These are phyloP conservation scores for Athene noctua DNA, from an alignment of 2,113 vertebrate genomes.

Conservation along the genomic window DNA sequence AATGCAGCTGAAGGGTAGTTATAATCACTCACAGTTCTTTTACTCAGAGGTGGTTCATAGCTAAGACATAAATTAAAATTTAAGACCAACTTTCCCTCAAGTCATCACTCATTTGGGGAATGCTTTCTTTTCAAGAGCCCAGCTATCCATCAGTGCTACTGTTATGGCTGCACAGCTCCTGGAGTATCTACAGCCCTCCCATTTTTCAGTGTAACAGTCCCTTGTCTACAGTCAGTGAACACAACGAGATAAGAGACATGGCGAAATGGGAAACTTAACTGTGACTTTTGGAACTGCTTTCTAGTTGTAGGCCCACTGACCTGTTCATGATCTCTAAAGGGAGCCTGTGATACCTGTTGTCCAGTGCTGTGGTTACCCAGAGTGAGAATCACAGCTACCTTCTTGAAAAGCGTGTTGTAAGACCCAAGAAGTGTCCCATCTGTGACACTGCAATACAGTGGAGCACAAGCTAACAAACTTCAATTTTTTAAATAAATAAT, in stretches of 20 bases:
- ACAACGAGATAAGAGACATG: background rate
- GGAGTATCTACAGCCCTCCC: background rate
- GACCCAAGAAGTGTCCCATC: background rate
- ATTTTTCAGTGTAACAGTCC: background rate
- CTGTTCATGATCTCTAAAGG: background rate
- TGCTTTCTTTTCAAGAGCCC: background rate
- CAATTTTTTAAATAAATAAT: background rate
- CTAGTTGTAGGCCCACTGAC: background rate
- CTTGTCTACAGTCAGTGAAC: background rate
- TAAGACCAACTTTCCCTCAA: background rate
- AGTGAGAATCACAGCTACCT: background rate
- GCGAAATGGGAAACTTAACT: background rate
- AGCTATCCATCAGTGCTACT: background rate
- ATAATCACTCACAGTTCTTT: background rate
- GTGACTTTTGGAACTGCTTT: background rate
- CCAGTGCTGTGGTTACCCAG: background rate
- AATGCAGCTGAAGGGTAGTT: background rate
- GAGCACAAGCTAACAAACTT: background rate
- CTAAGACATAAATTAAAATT: slow-evolving; percentile 1
- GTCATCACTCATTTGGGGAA: background rate
- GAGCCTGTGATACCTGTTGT: background rate
- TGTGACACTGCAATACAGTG: background rate
- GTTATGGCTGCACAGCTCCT: background rate
- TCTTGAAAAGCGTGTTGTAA: background rate
- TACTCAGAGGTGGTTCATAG: background rate